Conservation (phyloP, 2,797 vertebrate genomes). For the Ctenopoma multispine region DNA sequence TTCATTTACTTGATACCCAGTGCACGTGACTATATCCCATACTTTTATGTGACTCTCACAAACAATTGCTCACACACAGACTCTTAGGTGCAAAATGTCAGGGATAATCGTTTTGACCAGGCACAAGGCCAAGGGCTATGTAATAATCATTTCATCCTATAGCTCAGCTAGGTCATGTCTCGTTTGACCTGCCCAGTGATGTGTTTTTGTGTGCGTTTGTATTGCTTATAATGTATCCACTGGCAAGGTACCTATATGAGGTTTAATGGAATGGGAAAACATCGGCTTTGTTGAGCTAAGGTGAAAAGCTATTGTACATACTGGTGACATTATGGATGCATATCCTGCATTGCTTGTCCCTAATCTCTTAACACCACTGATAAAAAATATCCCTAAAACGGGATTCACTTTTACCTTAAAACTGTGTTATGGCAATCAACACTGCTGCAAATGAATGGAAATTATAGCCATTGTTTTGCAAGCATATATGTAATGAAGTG, state of each 20-base stretch:
- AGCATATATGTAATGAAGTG: not conserved
- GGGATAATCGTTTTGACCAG: slow-evolving; percentile 76
- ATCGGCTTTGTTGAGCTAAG: not conserved
- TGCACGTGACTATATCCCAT: slow-evolving; percentile 44
- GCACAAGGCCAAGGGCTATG: slow-evolving; percentile 73
- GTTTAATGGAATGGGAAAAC: slow-evolving; percentile 52
- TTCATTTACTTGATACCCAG: slow-evolving; percentile 72
- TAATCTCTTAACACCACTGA: not conserved
- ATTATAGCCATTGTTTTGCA: not conserved
- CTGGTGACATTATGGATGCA: slow-evolving; percentile 24
- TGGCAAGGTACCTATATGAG: slow-evolving; percentile 16
- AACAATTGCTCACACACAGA: slow-evolving; percentile 34
- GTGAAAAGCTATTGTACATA: slow-evolving; percentile 23
- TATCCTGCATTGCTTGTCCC: not conserved
- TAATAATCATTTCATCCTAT: slow-evolving; percentile 74
- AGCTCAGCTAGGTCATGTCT: slow-evolving; percentile 75
- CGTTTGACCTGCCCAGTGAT: slow-evolving; percentile 67
- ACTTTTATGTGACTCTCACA: slow-evolving; percentile 36
- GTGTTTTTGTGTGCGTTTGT: slow-evolving; percentile 33
- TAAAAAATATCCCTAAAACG: not conserved
- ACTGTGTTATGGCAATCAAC: not conserved
- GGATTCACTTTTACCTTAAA: not conserved
- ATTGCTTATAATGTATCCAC: slow-evolving; percentile 29
- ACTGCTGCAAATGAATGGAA: not conserved
- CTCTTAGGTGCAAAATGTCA: slow-evolving; percentile 64